Percentiles rank a stretch among this genome's conserved stretches.
Evolutionary conservation across 1,140 invertebrate species (phyloP).

Genomic region (Nephila pilipes): DNA sequence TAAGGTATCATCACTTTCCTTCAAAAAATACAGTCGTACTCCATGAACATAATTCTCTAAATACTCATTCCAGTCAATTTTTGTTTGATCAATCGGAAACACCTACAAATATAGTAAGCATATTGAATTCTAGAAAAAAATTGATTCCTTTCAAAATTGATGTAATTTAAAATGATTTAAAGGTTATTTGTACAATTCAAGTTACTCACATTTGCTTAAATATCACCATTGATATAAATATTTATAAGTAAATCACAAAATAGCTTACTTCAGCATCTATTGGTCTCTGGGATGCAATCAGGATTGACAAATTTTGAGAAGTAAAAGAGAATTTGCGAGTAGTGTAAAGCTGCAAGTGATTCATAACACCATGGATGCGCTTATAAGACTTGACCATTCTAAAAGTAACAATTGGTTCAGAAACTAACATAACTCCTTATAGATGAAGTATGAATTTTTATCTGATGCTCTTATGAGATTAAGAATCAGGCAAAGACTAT

Average conservation of each 20-base stretch:
- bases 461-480: too few relatives aligned
- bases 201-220: not conserved
- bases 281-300: not conserved
- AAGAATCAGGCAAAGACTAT: too few relatives aligned
- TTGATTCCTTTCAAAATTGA: not conserved
- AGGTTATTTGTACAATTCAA: not conserved
- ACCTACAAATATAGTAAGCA: constrained; percentile 20
- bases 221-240: not conserved
- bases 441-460: too few relatives aligned
- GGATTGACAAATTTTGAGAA: not conserved
- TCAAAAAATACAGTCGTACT: constrained; percentile 88
- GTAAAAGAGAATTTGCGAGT: constrained; percentile 39
- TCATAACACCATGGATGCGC: constrained; percentile 48
- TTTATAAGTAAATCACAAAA: not conserved
- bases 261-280: constrained; percentile 31
- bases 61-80: constrained; percentile 85
- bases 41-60: constrained; percentile 88
- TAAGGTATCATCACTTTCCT: constrained; percentile 89
- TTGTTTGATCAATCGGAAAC: constrained; percentile 81
- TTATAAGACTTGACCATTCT: constrained; percentile 42
- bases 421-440: too few relatives aligned
- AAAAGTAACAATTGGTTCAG: constrained; percentile 8
- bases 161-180: not conserved
- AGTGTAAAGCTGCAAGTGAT: constrained; percentile 54
- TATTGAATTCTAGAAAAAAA: not conserved